Percentiles rank a stretch among this genome's conserved stretches.
These are phyloP conservation scores for Calliphora vomitoria DNA, from an alignment of 2,888 invertebrate genomes.

Conservation along the genomic window DNA sequence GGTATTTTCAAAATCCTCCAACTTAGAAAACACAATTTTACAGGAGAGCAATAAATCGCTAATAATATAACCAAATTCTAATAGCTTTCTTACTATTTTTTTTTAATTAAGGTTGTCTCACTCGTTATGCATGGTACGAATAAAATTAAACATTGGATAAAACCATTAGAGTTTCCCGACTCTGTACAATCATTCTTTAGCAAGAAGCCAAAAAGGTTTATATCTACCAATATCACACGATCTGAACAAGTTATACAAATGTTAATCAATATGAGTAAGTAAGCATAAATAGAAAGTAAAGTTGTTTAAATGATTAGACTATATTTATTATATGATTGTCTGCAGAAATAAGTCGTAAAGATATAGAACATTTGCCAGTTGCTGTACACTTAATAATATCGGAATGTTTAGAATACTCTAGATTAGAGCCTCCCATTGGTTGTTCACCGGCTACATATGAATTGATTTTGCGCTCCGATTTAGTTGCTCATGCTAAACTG, in stretches of 20 bases:
- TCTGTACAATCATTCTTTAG: slow-evolving; percentile 79
- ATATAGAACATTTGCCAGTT: slow-evolving; percentile 88
- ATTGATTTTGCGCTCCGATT: slow-evolving; percentile 89
- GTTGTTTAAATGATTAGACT: not conserved
- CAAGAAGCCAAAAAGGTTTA: slow-evolving; percentile 80
- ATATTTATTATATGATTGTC: not conserved
- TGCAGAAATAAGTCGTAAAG: slow-evolving; percentile 85
- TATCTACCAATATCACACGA: slow-evolving; percentile 78
- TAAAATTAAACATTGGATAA: slow-evolving; percentile 82
- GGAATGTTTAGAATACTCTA: slow-evolving; percentile 89
- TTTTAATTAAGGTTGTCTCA: slow-evolving; percentile 78
- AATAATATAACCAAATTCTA: too few species aligned
- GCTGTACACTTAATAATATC: slow-evolving; percentile 89
- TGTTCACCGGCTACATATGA: slow-evolving; percentile 89
- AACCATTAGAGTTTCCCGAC: slow-evolving; percentile 80
- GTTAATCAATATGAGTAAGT: slow-evolving; percentile 81
- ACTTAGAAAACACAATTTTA: too few species aligned
- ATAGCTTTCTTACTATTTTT: slow-evolving; percentile 67
- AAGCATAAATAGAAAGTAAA: not conserved
- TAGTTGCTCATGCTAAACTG: slow-evolving; percentile 86
- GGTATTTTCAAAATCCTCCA: too few species aligned
- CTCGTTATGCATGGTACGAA: slow-evolving; percentile 81
- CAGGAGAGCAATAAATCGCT: too few species aligned
- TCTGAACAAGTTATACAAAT: slow-evolving; percentile 83
- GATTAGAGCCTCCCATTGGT: slow-evolving; percentile 89